These are phyloP conservation scores for Tortrix viridana DNA, from an alignment of 2,888 invertebrate species.

Conservation along the genomic window DNA sequence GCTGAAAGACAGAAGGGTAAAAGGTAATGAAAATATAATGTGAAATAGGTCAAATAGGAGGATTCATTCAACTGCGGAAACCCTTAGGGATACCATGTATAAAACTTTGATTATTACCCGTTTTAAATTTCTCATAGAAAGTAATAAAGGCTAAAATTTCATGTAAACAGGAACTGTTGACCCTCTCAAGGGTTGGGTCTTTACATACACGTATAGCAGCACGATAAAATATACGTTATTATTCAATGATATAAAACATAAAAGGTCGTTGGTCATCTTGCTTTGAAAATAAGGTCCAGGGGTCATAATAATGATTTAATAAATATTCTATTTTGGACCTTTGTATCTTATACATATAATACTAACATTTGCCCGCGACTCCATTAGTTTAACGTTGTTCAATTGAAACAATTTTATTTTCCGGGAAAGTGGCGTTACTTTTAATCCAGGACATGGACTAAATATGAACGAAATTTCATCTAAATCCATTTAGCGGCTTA, in stretches of 20 bases:
- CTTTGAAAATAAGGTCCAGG: neutral
- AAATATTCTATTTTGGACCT: too few species aligned
- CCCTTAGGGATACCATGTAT: slow-evolving; percentile 10
- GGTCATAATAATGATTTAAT: too few species aligned
- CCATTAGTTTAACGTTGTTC: too few species aligned
- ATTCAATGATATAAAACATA: neutral
- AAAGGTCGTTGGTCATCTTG: neutral
- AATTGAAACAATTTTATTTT: too few species aligned
- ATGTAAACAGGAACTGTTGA: slow-evolving; percentile 23
- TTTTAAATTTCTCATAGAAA: slow-evolving; percentile 28
- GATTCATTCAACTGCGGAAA: slow-evolving; percentile 1
- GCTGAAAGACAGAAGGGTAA: neutral
- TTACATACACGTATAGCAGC: slow-evolving; percentile 6
- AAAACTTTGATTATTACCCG: slow-evolving; percentile 16
- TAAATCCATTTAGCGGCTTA: too few species aligned
- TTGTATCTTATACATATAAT: too few species aligned
- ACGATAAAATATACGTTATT: slow-evolving; percentile 12
- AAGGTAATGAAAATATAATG: neutral
- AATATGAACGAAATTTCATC: too few species aligned
- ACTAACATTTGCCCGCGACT: too few species aligned
- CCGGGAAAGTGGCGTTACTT: too few species aligned
- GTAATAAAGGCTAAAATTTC: slow-evolving; percentile 26
- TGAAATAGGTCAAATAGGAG: neutral
- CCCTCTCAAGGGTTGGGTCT: slow-evolving; percentile 27
- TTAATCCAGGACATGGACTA: too few species aligned